A percentile compares a stretch with the other conserved stretches of the same genome.
Evolutionary conservation across 2,888 invertebrate species (phyloP).

Genomic region (Eupsilia transversa): DNA sequence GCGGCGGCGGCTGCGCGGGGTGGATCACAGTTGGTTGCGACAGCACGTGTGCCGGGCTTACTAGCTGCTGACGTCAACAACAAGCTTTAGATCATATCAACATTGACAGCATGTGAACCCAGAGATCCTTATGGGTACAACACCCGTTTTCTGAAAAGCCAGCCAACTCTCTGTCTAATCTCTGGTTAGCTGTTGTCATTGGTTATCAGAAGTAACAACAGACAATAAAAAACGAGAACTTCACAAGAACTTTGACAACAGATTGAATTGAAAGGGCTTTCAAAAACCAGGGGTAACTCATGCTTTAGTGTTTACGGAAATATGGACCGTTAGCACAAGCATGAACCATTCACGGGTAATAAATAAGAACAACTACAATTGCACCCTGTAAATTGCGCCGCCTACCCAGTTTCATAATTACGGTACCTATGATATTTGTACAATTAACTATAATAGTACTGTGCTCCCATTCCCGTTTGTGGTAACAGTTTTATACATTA

Average conservation of each 20-base stretch:
- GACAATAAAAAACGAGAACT: conserved; percentile 8
- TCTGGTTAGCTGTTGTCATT: conserved; percentile 16
- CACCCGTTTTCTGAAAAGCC: conserved; percentile 4
- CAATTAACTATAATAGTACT: neutral
- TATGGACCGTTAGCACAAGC: conserved; percentile 44
- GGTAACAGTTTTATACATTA: conserved; percentile 4
- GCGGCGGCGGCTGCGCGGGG: conserved; percentile 87
- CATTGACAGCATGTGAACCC: neutral
- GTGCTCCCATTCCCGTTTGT: conserved; percentile 20
- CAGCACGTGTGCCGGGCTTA: conserved; percentile 86
- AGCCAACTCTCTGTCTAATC: conserved; percentile 1
- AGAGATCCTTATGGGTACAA: neutral
- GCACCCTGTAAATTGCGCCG: neutral
- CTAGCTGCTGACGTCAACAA: conserved; percentile 77
- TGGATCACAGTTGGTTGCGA: conserved; percentile 88
- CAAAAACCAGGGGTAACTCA: conserved; percentile 18
- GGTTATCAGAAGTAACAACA: conserved; percentile 1
- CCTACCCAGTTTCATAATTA: conserved; percentile 4
- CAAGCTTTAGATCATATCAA: conserved; percentile 24
- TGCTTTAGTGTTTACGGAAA: conserved; percentile 41
- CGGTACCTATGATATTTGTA: conserved; percentile 11
- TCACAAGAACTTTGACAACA: neutral
- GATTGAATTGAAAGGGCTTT: conserved; percentile 5
- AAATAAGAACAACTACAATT: neutral
- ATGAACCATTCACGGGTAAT: conserved; percentile 24